Percentiles rank a stretch among this genome's conserved stretches.
Conservation (phyloP, 2,888 invertebrate species). For the Spialia ferax region DNA sequence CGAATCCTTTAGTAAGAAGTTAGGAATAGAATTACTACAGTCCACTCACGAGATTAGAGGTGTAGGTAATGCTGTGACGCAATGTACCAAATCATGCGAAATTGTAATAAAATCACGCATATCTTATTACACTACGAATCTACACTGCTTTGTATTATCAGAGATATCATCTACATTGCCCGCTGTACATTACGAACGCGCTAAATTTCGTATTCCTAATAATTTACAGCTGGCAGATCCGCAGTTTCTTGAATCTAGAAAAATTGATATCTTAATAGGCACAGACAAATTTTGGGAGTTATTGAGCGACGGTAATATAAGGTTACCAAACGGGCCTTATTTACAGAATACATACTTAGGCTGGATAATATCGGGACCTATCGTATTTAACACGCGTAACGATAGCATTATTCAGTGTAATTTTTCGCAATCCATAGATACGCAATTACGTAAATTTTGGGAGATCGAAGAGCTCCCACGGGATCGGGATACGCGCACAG, state of each 20-base stretch:
- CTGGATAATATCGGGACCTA: conserved; percentile 46
- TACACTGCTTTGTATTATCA: background rate
- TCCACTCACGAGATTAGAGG: conserved; percentile 47
- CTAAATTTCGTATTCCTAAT: background rate
- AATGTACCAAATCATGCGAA: conserved; percentile 43
- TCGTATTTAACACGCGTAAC: background rate
- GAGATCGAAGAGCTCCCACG: conserved; percentile 43
- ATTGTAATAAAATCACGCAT: conserved; percentile 40
- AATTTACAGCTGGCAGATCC: conserved; percentile 1
- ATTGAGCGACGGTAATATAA: conserved; percentile 38
- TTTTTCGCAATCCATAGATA: conserved; percentile 38
- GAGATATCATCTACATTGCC: background rate
- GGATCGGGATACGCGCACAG: conserved; percentile 5
- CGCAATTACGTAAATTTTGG: conserved; percentile 45
- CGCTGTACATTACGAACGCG: background rate
- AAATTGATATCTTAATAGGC: conserved; percentile 38
- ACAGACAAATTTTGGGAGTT: conserved; percentile 47
- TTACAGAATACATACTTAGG: conserved; percentile 47
- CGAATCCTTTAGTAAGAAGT: background rate
- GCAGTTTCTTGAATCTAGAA: background rate
- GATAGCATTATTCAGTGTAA: conserved; percentile 41
- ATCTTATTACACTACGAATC: background rate
- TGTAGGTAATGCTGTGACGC: conserved; percentile 43
- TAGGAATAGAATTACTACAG: conserved; percentile 42
- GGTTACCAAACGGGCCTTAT: conserved; percentile 44